Evolutionary conservation across 2,888 invertebrate genomes (phyloP), one percentile per base, ranked within the genome.

Genomic region (Xylota sylvarum): DNA sequence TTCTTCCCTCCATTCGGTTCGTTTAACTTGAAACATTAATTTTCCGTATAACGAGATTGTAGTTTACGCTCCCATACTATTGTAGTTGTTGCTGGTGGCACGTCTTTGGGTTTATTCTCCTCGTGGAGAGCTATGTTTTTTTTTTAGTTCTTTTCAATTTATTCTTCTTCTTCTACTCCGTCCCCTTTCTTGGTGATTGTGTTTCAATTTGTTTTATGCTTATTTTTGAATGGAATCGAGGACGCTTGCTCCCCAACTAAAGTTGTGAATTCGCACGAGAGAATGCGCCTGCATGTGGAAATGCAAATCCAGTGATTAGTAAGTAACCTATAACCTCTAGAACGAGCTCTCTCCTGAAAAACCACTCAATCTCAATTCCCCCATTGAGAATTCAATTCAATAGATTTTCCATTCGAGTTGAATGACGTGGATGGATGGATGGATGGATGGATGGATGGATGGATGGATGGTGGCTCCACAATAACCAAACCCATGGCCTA

Each of bases 1-100:
- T 84, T 19, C 81, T n/a, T 82, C 69, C 81, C 86, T 84, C 30
- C 81, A 19, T 82, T 73, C 81, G 86, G 73, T 86, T 86, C 86
- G 86, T 86, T 86, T 86, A 82, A 86, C 86, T 73, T 73, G 82
- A 78, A 86, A 86, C 86, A 86, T 86, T 86, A 86, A 86, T 86
- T 86, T 82, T 86, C 77, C 77, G 77, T 86, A 86, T 82, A 86
- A 86, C 81, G 72, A 82, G 86, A 82, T 86, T 81, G 86, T 81
- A 82, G 86, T 82, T 82, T 82, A 86, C 73, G 81, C 73, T 78
- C 73, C 73, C 43, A 35, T 69, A 67, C 62, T 55, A 82, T 82
- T 82, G 81, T 23, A 23, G 23, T 86, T 82, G 85, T 80, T 81
- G 81, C 72, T 82, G 80, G 52, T 17, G 73, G 65, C 67, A 67